phyloP scores from a whole-genome alignment of 2,797 vertebrate species.

The Todus mexicanus region DNA sequence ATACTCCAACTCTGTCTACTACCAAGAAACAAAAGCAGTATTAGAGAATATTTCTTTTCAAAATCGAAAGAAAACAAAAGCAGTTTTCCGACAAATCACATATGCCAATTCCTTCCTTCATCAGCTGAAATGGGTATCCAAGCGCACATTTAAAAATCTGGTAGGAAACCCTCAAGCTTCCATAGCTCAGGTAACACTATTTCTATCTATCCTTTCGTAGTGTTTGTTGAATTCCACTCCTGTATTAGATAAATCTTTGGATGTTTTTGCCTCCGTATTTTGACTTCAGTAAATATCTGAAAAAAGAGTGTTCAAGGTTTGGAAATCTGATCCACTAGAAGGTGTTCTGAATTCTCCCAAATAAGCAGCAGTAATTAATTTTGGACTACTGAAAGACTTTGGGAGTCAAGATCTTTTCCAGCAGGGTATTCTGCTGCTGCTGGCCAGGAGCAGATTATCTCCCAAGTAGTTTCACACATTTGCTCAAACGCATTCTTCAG shows the following conservation, averaged over 20 bases:
- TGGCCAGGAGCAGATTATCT: not conserved
- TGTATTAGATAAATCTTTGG: not conserved
- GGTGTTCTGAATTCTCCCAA: not conserved
- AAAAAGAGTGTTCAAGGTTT: not conserved
- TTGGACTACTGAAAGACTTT: not conserved
- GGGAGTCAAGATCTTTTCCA: not conserved
- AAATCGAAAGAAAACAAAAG: conserved; percentile 48
- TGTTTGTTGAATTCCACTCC: rapidly evolving
- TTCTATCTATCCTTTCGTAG: not conserved
- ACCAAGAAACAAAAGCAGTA: conserved; percentile 72
- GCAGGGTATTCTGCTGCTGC: not conserved
- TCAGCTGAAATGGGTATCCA: conserved; percentile 88
- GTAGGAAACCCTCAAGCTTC: conserved; percentile 89
- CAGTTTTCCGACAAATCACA: conserved; percentile 68
- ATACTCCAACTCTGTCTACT: conserved; percentile 78
- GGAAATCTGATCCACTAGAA: not conserved
- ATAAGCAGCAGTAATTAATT: not conserved
- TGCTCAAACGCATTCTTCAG: not conserved
- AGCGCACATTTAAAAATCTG: conserved; percentile 87
- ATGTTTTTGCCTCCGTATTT: not conserved
- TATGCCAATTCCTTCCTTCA: conserved; percentile 88
- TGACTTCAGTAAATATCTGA: not conserved
- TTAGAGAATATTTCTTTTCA: conserved; percentile 74
- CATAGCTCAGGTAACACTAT: conserved; percentile 83
- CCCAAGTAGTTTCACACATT: not conserved